Percentiles rank a stretch among this genome's conserved stretches.
Conservation (phyloP, 1,140 invertebrate genomes). For the Oppia nitens region DNA sequence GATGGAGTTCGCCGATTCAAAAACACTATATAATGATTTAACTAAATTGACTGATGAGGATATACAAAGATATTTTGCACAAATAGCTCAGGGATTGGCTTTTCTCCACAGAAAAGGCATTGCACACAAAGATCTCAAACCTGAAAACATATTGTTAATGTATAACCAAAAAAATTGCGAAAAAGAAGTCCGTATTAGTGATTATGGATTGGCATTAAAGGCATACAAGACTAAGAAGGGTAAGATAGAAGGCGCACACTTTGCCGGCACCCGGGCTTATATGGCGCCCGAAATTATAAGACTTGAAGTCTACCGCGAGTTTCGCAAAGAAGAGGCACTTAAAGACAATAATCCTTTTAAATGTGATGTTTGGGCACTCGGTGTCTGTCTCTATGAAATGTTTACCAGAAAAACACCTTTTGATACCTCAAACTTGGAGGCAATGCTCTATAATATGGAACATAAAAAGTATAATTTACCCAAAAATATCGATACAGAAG, state of each 20-base stretch:
- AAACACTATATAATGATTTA: not conserved
- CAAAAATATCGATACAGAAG: conserved; percentile 24
- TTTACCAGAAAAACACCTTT: conserved; percentile 27
- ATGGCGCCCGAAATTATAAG: conserved; percentile 16
- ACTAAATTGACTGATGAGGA: not conserved
- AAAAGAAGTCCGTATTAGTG: conserved; percentile 8
- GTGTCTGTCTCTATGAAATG: conserved; percentile 62
- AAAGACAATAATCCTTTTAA: conserved; percentile 28
- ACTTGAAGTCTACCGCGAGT: not conserved
- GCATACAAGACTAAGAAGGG: not conserved
- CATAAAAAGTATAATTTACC: not conserved
- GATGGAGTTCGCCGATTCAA: not conserved
- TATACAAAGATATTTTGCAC: not conserved
- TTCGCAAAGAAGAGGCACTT: not conserved
- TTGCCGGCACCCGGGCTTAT: conserved; percentile 9
- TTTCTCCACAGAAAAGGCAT: conserved; percentile 8
- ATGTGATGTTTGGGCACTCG: conserved; percentile 89
- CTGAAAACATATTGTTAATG: not conserved
- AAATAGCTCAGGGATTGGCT: conserved; percentile 3
- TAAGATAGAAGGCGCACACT: not conserved
- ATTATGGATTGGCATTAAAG: conserved; percentile 5
- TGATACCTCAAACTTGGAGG: conserved; percentile 30
- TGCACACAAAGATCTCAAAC: conserved; percentile 12
- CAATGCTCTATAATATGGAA: conserved; percentile 28
- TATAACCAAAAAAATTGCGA: not conserved